Base-by-base conservation (phyloP, 64 coral and sea anemone species). In the Acropora tenuis region DNA sequence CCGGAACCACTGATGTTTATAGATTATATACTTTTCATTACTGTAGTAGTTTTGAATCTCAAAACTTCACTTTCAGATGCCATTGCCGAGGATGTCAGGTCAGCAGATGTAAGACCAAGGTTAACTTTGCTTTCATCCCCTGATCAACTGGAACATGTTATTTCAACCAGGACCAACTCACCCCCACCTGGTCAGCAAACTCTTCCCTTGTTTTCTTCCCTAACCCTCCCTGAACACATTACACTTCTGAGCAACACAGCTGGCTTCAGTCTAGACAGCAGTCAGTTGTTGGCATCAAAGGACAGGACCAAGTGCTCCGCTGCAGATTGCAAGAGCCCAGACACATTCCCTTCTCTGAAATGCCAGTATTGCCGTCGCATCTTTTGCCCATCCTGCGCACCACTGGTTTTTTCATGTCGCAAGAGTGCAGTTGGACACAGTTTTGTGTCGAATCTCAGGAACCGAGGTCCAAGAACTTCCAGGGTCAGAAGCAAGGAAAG, bases 311-410 rank as follows among this genome's bases (percentile, higher is more conserved):
- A 88, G 16, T 97, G 92, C 60, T 97, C 92, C 12, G 57, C 66
- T 4, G 65, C 43, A 16, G 90, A 94, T 48, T 94, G 95, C 88
- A 81, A 91, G 61, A 86, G 78, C 57, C 95, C 86, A 20, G 46
- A 48, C 2, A 61, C 87, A 69, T 17, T 50, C 12, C 71, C 87
- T 15, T 78, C 69, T 69, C 73, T 91, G 17, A 92, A 91, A 58
- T 97, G 95, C 45, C 73, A 80, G 8, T 66, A 87, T 67, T 97
- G 95, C 69, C 41, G 78, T 19, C 88, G 81, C 47, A 55, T 65
- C 8, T 97, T 78, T 50, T 97, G 95, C 49, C 18, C n/a, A 57
- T 65, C 78, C 5, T 97, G 95, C 78, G 92, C 95, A 1, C 60
- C 84, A 8, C 66, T 83, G 9, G 80, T 88, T 40, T 53, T 19